Percentiles rank a stretch among this genome's conserved stretches.
These are phyloP conservation scores for Castor canadensis DNA, from an alignment of 2,113 vertebrate species.

Conservation along the genomic window DNA sequence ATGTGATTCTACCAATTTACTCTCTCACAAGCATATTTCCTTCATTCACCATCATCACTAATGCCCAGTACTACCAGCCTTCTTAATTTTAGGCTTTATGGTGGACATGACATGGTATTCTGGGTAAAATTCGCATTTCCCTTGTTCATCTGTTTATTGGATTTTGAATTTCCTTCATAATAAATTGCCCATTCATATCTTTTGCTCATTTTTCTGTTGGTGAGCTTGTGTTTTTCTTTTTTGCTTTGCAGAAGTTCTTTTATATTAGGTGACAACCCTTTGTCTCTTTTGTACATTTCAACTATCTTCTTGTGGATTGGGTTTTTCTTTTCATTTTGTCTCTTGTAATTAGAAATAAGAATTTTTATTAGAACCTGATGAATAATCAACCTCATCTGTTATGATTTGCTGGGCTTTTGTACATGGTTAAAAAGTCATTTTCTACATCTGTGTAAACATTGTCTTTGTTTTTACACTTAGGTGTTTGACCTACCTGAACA, in stretches of 20 bases:
- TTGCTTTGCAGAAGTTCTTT: background rate
- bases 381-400: background rate
- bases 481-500: background rate
- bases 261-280: background rate
- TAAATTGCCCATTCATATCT: background rate
- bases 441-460: background rate
- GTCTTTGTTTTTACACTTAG: background rate
- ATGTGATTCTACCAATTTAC: background rate
- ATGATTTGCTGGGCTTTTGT: background rate
- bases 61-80: background rate
- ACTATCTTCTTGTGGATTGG: background rate
- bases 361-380: background rate
- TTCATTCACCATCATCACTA: background rate
- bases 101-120: background rate
- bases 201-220: background rate
- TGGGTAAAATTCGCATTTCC: background rate
- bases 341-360: background rate
- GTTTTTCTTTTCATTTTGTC: constrained; percentile 10
- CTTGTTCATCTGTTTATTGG: background rate
- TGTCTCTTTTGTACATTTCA: background rate
- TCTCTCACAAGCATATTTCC: background rate
- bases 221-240: background rate
- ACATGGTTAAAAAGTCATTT: background rate
- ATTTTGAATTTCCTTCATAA: background rate
- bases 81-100: background rate